These are phyloP conservation scores for Heteromormyrus szaboi DNA, from an alignment of 2,797 vertebrate genomes.

Conservation along the genomic window DNA sequence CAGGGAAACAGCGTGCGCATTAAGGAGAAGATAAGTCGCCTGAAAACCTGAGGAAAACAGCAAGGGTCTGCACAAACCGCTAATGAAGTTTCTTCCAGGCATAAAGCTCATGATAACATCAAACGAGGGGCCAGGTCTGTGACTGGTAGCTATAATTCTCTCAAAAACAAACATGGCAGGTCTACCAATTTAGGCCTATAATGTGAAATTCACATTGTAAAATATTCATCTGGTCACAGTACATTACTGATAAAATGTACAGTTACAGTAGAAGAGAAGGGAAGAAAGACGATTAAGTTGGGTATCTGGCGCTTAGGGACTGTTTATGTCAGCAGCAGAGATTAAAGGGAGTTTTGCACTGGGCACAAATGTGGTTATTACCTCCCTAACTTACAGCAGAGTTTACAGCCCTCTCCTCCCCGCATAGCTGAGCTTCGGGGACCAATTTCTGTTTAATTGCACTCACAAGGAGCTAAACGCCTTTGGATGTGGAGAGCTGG, in stretches of 20 bases:
- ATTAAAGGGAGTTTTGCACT: constrained; percentile 18
- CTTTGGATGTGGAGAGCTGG: neutral
- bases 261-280: neutral
- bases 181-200: neutral
- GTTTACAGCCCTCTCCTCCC: constrained; percentile 12
- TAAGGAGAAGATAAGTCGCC: neutral
- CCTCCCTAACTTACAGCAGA: constrained; percentile 24
- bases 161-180: neutral
- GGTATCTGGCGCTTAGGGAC: constrained; percentile 10
- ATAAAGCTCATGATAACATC: neutral
- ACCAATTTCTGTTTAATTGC: constrained; percentile 56
- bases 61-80: neutral
- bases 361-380: constrained; percentile 26
- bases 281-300: neutral
- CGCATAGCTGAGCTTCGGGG: constrained; percentile 44
- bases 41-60: neutral
- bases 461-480: constrained; percentile 48
- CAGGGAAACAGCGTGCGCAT: neutral
- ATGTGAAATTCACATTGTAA: neutral
- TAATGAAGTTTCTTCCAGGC: neutral
- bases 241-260: neutral
- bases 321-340: constrained; percentile 24
- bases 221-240: constrained; percentile 13
- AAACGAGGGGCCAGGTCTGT: neutral
- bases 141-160: neutral